Conservation (phyloP, 2,888 invertebrate species). For the Polydrusus cervinus region DNA sequence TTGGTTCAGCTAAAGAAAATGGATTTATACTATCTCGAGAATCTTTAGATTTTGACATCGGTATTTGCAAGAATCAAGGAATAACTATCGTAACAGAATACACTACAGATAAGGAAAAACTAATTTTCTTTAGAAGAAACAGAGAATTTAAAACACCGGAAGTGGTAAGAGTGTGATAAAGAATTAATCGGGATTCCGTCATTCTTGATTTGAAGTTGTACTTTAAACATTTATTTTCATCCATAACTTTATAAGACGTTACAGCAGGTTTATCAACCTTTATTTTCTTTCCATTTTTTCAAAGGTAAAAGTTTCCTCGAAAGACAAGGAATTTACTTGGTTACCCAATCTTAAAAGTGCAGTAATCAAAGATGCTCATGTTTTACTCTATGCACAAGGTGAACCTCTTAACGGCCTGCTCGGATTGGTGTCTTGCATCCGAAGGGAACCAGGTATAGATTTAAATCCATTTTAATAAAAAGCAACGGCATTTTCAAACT, state of each 20-base stretch:
- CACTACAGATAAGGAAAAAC: conserved; percentile 47
- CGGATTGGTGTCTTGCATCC: conserved; percentile 83
- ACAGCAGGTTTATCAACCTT: too few species aligned
- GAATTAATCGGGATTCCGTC: too few species aligned
- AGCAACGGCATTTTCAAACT: too few species aligned
- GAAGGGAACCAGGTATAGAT: conserved; percentile 74
- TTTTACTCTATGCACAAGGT: conserved; percentile 78
- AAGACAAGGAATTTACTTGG: conserved; percentile 68
- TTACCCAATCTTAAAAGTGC: conserved; percentile 70
- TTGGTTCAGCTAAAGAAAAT: conserved; percentile 70
- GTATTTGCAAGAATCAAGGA: background rate
- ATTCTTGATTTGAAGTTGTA: too few species aligned
- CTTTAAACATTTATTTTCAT: too few species aligned
- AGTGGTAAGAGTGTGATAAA: conserved; percentile 65
- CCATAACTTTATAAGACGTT: too few species aligned
- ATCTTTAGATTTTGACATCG: conserved; percentile 72
- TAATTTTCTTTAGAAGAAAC: conserved; percentile 51
- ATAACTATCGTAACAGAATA: conserved; percentile 47
- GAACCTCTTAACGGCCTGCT: conserved; percentile 84
- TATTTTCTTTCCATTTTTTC: background rate
- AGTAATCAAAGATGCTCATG: conserved; percentile 70
- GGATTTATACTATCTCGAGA: conserved; percentile 79
- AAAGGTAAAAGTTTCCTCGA: conserved; percentile 34
- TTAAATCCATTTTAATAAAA: background rate
- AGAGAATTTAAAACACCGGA: conserved; percentile 69